Base-by-base conservation (phyloP, 2,797 vertebrate species). In the Naso thynnoides region DNA sequence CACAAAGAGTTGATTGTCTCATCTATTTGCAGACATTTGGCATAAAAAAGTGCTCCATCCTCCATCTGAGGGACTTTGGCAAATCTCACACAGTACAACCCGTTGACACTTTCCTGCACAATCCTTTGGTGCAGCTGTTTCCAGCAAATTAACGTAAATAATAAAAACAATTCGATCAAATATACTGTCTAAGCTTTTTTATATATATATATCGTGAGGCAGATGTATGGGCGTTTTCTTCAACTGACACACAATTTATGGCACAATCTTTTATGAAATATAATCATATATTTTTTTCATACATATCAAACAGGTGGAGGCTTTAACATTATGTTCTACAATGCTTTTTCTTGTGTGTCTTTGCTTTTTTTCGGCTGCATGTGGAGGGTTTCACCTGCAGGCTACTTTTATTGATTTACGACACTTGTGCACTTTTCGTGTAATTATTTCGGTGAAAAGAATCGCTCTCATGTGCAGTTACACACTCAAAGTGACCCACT, bases 1-100 rank as follows among this genome's bases (percentile, higher is more conserved):
- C 4, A 8, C 4, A 31, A 31, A 4, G 8, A 49, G 14, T 15
- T 13, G 14, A 41, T 57, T 0, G 15, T 41, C 55, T 63, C 6
- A 5, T 72, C 24, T 47, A 29, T 38, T 36, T 70, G 27, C 24
- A 26, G 33, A 45, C 58, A 21, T 76, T 45, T 66, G n/a, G 57
- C 33, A 14, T 23, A 15, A n/a, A 36, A 55, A 54, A 38, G 8
- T 23, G 21, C 26, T 19, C 8, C 33, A 33, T 49, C n/a, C 36
- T 63, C 44, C 60, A 50, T 36, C 24, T 58, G 0, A 24, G 15
- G n/a, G 41, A 62, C n/a, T 64, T 16, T 4, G 50, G 24, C n/a
- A 39, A 11, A 5, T 39, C 31, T 44, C 33, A 38, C 11, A 41
- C 57, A 27, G 15, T 23, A 5, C 1, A 36, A 38, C 58, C 54